Evolutionary conservation across 2,888 invertebrate genomes (phyloP).

Genomic region (Aelia acuminata): DNA sequence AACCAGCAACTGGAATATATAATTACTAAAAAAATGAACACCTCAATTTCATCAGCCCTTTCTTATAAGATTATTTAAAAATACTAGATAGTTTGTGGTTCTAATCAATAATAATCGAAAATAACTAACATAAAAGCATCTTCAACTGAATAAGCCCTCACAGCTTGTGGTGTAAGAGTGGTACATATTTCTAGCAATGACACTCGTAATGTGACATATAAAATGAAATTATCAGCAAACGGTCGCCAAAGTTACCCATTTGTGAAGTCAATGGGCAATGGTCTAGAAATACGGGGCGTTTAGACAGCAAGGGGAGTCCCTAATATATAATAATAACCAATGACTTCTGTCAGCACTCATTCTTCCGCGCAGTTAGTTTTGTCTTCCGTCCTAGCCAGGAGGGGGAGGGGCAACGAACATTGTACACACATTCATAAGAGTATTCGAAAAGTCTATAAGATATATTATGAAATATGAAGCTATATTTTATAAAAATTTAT

Average conservation of each 20-base stretch:
- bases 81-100: too few species aligned
- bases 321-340: constrained; percentile 40
- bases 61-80: too few species aligned
- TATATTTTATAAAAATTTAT: too few species aligned
- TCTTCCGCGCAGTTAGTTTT: constrained; percentile 40
- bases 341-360: constrained; percentile 16
- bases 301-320: not conserved
- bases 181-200: not conserved
- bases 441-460: too few species aligned
- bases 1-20: too few species aligned
- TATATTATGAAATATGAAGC: too few species aligned
- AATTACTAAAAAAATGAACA: too few species aligned
- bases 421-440: not conserved
- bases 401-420: not conserved
- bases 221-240: constrained; percentile 31
- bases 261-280: constrained; percentile 32
- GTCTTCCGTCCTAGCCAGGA: not conserved
- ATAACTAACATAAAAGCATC: not conserved
- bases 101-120: not conserved
- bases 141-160: not conserved
- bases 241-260: constrained; percentile 27
- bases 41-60: too few species aligned
- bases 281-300: not conserved
- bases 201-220: constrained; percentile 4
- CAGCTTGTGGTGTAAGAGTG: not conserved